Base-by-base conservation (phyloP, 2,888 invertebrate species). In the Ametastegia equiseti region DNA sequence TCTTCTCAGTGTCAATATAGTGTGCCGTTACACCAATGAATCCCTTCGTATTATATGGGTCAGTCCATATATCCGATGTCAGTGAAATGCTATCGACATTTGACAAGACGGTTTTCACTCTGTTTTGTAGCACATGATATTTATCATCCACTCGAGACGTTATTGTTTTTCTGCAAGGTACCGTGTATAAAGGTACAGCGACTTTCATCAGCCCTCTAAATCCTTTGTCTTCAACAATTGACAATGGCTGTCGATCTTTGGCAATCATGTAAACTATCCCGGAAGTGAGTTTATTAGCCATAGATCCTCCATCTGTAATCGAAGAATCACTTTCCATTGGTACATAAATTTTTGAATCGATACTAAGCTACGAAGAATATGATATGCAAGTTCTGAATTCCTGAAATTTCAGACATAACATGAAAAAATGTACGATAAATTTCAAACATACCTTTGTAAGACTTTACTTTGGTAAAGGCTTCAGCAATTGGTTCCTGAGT, bases 281-380 rank as follows among this genome's bases (percentile, higher is more conserved):
- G 45, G 13, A 15, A 1, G 45, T 47, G 3, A 47, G 45, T 15
- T 47, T 13, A 47, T 47, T 15, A 15, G 45, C 45, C 13, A 15
- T 5, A 15, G 13, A 15, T 47, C 45, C 45, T 47, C 15, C 45
- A 47, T 15, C 45, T 47, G n/a, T n/a, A n/a, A n/a, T n/a, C n/a
- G 11, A 67, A 65, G 65, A 65, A 65, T 65, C 65, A 65, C 65
- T 65, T 4, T n/a, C n/a, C n/a, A n/a, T n/a, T n/a, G n/a, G n/a
- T n/a, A n/a, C n/a, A n/a, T n/a, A n/a, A n/a, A n/a, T n/a, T n/a
- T n/a, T n/a, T n/a, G n/a, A n/a, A n/a, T n/a, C n/a, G n/a, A n/a
- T n/a, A n/a, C n/a, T n/a, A n/a, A n/a, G n/a, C n/a, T n/a, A n/a
- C n/a, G n/a, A n/a, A 1, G n/a, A 33, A n/a, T n/a, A n/a, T n/a